These are phyloP conservation scores for Phortica variegata DNA, from an alignment of 1,140 invertebrate genomes.

Conservation along the genomic window DNA sequence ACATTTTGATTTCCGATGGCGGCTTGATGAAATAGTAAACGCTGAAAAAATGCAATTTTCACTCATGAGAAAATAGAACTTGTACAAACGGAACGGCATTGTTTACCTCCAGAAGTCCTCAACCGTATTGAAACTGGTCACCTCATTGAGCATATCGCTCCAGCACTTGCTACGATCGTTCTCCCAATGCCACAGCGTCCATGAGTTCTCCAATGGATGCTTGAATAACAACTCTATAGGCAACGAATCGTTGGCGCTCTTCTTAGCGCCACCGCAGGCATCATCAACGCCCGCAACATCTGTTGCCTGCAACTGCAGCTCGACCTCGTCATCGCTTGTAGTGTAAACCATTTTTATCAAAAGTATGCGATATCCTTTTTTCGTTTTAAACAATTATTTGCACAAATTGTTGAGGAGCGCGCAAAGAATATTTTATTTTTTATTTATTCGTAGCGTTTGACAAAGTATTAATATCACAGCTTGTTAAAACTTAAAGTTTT, in stretches of 20 bases:
- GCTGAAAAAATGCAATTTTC: slow-evolving; percentile 61
- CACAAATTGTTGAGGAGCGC: too few relatives aligned
- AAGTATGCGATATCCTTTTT: too few relatives aligned
- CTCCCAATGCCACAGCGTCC: slow-evolving; percentile 98
- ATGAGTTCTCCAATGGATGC: slow-evolving; percentile 92
- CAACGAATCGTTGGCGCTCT: slow-evolving; percentile 15
- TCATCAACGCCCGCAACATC: too few relatives aligned
- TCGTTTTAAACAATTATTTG: too few relatives aligned
- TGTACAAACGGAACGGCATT: slow-evolving; percentile 53
- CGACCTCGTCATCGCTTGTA: too few relatives aligned
- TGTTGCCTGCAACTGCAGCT: too few relatives aligned
- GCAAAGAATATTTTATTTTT: too few relatives aligned
- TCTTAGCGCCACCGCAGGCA: slow-evolving; percentile 56
- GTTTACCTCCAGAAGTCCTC: slow-evolving; percentile 91
- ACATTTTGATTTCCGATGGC: slow-evolving; percentile 84
- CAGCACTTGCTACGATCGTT: slow-evolving; percentile 85
- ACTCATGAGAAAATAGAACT: background rate
- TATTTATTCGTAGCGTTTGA: too few relatives aligned
- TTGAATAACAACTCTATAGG: slow-evolving; percentile 69
- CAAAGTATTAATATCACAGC: too few relatives aligned
- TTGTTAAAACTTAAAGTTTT: too few relatives aligned
- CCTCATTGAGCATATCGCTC: slow-evolving; percentile 91
- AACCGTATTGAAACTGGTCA: slow-evolving; percentile 92
- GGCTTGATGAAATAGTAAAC: slow-evolving; percentile 95
- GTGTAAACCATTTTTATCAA: too few relatives aligned